phyloP scores from a whole-genome alignment of 1,140 invertebrate species.

The Elysia chlorotica region DNA sequence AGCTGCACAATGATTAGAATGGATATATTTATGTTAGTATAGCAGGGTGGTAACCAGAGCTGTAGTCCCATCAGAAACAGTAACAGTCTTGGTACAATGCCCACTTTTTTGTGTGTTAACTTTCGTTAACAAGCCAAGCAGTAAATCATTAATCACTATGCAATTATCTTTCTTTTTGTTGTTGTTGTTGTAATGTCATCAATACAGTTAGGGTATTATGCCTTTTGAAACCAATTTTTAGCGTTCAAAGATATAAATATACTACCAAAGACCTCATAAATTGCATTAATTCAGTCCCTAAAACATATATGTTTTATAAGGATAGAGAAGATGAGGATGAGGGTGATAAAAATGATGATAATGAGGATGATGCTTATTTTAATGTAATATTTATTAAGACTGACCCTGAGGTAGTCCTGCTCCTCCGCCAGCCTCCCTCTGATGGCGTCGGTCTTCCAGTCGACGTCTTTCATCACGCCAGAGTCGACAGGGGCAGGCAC shows the following conservation, averaged over 20 bases:
- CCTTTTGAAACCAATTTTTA: background rate
- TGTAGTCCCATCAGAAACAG: too few relatives aligned
- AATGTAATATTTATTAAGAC: background rate
- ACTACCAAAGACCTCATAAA: background rate
- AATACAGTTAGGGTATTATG: background rate
- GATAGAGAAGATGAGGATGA: background rate
- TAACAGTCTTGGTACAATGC: too few relatives aligned
- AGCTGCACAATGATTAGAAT: too few relatives aligned
- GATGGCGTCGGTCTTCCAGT: conserved; percentile 40
- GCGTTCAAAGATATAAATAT: background rate
- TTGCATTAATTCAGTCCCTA: background rate
- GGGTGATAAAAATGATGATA: background rate
- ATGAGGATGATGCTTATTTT: too few relatives aligned
- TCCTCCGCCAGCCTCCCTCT: conserved; percentile 50
- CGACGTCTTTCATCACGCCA: background rate
- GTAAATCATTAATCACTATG: too few relatives aligned
- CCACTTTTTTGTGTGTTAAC: too few relatives aligned
- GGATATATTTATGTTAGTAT: too few relatives aligned
- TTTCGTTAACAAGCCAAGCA: too few relatives aligned
- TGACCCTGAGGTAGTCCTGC: conserved; percentile 53
- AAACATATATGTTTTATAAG: background rate
- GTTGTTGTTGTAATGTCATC: too few relatives aligned
- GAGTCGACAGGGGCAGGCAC: background rate
- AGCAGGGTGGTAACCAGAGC: too few relatives aligned
- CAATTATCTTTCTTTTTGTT: too few relatives aligned